Conservation (phyloP, 1,140 invertebrate genomes). For the Hylaeus anthracinus region DNA sequence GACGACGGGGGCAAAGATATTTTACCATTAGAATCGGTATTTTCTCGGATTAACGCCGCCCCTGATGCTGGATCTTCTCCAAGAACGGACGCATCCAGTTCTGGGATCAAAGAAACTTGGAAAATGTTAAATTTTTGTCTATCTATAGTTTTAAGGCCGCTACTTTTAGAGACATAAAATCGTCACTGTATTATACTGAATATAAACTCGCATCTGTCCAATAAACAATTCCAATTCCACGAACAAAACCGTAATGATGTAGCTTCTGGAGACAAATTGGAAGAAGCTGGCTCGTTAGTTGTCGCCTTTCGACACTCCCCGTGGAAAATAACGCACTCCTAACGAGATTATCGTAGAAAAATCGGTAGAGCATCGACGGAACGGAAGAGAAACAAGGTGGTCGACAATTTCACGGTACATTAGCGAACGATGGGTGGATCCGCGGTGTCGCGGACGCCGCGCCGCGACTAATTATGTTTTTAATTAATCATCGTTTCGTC, state of each 20-base stretch:
- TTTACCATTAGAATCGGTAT: conserved; percentile 44
- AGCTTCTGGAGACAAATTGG: conserved; percentile 19
- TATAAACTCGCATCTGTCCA: too few relatives aligned
- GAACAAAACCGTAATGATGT: not conserved
- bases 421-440: conserved; percentile 63
- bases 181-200: too few relatives aligned
- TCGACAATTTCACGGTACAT: conserved; percentile 77
- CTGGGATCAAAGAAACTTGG: too few relatives aligned
- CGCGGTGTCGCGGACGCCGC: conserved; percentile 42
- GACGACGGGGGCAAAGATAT: conserved; percentile 17
- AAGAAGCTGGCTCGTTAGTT: conserved; percentile 57
- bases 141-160: too few relatives aligned
- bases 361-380: not conserved
- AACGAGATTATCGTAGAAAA: conserved; percentile 49
- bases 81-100: too few relatives aligned
- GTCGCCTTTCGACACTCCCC: conserved; percentile 32
- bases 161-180: too few relatives aligned
- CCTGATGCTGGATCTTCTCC: not conserved
- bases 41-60: conserved; percentile 22
- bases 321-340: conserved; percentile 44
- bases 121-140: too few relatives aligned
- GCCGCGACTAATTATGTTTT: conserved; percentile 75
- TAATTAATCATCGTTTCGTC: conserved; percentile 76
- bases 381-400: conserved; percentile 35
- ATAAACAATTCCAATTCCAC: too few relatives aligned